phyloP scores from a whole-genome alignment of 2,797 vertebrate species.

The Clamator glandarius region DNA sequence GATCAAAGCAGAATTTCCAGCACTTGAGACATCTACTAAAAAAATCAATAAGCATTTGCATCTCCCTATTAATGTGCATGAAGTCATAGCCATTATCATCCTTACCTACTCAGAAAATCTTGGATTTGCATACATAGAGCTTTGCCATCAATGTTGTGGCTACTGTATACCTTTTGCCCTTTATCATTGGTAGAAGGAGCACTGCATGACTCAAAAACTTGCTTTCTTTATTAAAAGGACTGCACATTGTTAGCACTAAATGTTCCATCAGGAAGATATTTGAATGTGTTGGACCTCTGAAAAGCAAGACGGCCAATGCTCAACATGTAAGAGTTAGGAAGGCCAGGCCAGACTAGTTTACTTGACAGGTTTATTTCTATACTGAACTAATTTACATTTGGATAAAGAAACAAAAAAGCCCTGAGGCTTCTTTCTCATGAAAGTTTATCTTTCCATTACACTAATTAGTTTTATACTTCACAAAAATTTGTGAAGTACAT shows the following conservation, averaged over 20 bases:
- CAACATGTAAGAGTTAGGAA: background rate
- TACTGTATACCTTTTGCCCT: background rate
- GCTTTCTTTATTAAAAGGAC: background rate
- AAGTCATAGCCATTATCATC: background rate
- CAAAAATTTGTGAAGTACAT: background rate
- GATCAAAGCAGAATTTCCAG: background rate
- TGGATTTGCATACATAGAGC: background rate
- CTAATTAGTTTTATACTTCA: conserved; percentile 20
- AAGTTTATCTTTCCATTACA: conserved; percentile 26
- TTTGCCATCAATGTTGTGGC: background rate
- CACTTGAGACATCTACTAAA: background rate
- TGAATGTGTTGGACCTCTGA: background rate
- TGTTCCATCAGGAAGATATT: background rate
- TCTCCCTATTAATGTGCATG: background rate
- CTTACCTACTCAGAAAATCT: background rate
- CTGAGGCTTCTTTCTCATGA: background rate
- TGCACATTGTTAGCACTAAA: background rate
- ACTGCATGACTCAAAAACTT: background rate
- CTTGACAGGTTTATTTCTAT: conserved; percentile 3
- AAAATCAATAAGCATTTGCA: background rate
- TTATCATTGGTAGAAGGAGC: background rate
- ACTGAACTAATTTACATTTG: background rate
- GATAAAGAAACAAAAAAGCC: conserved; percentile 19
- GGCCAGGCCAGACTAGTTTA: background rate
- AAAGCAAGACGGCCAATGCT: background rate